Evolutionary conservation across 2,888 invertebrate species (phyloP), one percentile per base, ranked within the genome.

Genomic region (Drosophila meridionalis): DNA sequence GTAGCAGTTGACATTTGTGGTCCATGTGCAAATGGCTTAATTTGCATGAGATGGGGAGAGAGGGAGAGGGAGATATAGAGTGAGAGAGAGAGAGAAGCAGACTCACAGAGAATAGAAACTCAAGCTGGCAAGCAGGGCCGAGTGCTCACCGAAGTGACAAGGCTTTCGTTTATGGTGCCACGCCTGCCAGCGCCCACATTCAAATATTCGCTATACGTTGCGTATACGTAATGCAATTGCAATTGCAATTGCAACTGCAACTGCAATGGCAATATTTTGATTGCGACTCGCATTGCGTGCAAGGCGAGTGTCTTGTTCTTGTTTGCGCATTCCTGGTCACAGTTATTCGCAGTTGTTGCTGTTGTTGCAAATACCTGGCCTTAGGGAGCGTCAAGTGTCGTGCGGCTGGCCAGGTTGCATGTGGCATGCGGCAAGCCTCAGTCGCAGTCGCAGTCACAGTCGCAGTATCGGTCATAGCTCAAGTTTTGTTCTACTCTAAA

Each of bases 271-370:
- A 69, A 52, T 59, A 30, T 70, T 70, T 59, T 40, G 65, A 68
- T 87, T 69, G 76, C 58, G 59, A 61, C 59, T 69, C 70, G 55
- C 82, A 69, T 82, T 82, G 79, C 76, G 73, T 72, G 73, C 77
- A 59, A 43, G 61, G 61, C 79, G 52, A 82, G 89, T 84, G 85
- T 89, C 87, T 73, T 81, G 79, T 84, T 84, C 87, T 76, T 87
- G 79, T 89, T 84, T 87, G 68, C 61, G 71, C 84, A 84, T 84
- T 87, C 84, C 82, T 73, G 76, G 60, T 73, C 80, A 84, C 78
- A 82, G 81, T 73, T 81, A 81, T 73, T 64, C 50, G 62, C 66
- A 14, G 12, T 53, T 64, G 59, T 52, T 52, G 34, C 32, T 56
- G 62, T 40, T 61, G 55, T 38, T 63, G 71, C 67, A 83, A 65